Evolutionary conservation across 2,113 vertebrate species (phyloP).

Genomic region (Psilopsiagon aymara): DNA sequence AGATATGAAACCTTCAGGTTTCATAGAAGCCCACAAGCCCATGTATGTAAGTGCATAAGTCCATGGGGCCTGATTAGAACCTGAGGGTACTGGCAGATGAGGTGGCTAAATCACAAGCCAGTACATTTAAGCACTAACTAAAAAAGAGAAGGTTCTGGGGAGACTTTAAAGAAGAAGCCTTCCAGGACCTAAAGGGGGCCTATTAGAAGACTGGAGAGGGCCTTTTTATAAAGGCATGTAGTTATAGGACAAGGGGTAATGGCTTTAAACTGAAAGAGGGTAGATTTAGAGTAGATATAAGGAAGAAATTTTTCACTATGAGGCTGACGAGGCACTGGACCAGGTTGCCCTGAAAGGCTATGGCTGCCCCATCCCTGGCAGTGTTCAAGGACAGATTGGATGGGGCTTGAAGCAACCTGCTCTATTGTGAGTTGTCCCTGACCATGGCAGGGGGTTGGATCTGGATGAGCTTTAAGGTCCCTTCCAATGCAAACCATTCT

Average conservation of each 20-base stretch:
- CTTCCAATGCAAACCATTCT: not conserved
- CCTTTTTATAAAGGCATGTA: not conserved
- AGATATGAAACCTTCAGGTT: not conserved
- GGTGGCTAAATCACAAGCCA: not conserved
- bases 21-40: too few species aligned
- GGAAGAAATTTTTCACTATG: not conserved
- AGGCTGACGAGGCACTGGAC: not conserved
- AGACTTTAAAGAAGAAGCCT: not conserved
- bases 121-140: not conserved
- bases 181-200: not conserved
- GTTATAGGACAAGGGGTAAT: not conserved
- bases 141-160: not conserved
- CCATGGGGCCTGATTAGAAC: not conserved
- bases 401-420: not conserved
- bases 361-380: not conserved
- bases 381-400: not conserved
- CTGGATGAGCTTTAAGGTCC: not conserved
- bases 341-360: not conserved
- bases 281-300: not conserved
- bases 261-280: not conserved
- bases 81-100: not conserved
- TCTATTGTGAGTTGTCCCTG: not conserved
- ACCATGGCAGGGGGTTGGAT: not conserved
- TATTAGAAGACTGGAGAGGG: not conserved
- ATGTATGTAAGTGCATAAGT: not conserved